Percentiles rank a stretch among this genome's conserved stretches.
Evolutionary conservation across 2,797 vertebrate species (phyloP).

Genomic region (Delichon dasypus): DNA sequence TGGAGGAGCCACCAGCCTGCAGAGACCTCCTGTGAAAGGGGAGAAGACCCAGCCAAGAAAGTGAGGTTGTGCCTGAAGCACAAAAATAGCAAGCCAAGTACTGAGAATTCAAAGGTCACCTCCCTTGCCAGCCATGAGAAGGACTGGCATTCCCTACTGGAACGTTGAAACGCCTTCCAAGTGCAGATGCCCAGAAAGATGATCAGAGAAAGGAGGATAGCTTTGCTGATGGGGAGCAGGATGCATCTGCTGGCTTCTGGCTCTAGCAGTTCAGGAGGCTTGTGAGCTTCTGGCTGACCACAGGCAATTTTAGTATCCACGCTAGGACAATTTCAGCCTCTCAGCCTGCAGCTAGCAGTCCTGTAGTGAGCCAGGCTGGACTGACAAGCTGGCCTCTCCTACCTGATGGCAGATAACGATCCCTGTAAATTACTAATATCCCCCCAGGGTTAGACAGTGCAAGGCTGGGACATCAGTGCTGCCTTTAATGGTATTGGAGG

Average conservation of each 20-base stretch:
- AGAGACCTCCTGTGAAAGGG: background rate
- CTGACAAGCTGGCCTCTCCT: conserved; percentile 24
- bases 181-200: background rate
- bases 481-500: conserved; percentile 24
- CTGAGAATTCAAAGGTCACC: conserved; percentile 38
- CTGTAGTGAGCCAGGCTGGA: conserved; percentile 12
- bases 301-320: background rate
- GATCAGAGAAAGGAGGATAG: background rate
- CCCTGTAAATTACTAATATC: conserved; percentile 53
- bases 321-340: background rate
- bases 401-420: conserved; percentile 65
- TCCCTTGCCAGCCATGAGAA: background rate
- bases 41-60: background rate
- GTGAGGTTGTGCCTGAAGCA: background rate
- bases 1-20: background rate
- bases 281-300: background rate
- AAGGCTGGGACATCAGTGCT: background rate
- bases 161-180: background rate
- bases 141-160: background rate
- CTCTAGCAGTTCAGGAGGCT: background rate
- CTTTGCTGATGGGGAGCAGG: background rate
- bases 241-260: background rate
- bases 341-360: background rate
- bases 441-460: background rate
- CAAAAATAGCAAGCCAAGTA: background rate